phyloP scores from a whole-genome alignment of 2,888 invertebrate species.

The Esperia sulphurella region DNA sequence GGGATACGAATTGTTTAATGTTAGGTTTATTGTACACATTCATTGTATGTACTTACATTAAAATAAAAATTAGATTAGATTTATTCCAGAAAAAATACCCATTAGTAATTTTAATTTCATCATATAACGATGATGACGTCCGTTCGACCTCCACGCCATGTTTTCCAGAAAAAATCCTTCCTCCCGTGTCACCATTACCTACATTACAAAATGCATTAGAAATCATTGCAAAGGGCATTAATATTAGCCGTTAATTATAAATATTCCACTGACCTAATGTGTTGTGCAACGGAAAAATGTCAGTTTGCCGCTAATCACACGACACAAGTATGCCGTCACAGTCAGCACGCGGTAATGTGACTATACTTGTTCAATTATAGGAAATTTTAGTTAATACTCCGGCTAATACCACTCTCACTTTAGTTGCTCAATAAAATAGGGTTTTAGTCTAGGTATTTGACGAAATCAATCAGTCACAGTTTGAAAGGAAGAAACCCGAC shows the following conservation, averaged over 20 bases:
- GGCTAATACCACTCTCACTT: background rate
- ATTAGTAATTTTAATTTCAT: background rate
- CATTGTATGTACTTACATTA: too few species aligned
- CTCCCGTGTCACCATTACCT: background rate
- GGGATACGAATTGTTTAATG: too few species aligned
- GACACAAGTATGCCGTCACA: slow-evolving; percentile 7
- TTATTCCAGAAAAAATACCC: too few species aligned
- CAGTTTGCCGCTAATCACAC: slow-evolving; percentile 36
- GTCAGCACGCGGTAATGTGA: slow-evolving; percentile 2
- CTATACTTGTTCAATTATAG: background rate
- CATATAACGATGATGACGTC: background rate
- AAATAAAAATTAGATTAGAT: too few species aligned
- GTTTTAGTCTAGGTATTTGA: too few species aligned
- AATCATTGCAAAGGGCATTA: slow-evolving; percentile 6
- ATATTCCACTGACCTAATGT: slow-evolving; percentile 39
- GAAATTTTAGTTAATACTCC: background rate
- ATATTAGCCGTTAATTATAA: slow-evolving; percentile 16
- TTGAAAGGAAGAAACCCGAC: too few species aligned
- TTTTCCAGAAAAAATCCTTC: slow-evolving; percentile 4
- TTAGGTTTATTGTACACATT: too few species aligned
- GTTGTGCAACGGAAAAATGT: slow-evolving; percentile 47
- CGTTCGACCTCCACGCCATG: background rate
- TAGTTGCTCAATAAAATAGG: too few species aligned
- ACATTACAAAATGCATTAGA: slow-evolving; percentile 9
- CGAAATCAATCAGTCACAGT: too few species aligned